Evolutionary conservation across 2,113 vertebrate genomes (phyloP).

Genomic region (Recurvirostra avosetta): DNA sequence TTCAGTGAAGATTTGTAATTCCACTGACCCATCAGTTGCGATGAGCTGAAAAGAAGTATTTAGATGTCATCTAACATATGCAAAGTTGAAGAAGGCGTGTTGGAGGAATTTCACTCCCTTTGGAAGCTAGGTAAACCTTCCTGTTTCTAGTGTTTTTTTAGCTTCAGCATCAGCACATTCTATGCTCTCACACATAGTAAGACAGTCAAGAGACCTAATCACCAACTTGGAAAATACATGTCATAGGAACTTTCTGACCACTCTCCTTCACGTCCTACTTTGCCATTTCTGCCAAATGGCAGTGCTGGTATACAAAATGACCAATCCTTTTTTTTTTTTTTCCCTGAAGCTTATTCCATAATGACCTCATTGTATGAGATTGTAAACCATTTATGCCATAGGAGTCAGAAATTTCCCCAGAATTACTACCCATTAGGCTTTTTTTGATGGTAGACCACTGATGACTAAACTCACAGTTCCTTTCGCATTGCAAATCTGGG

Average conservation of each 20-base stretch:
- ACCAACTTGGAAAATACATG: not conserved
- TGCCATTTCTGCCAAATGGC: not conserved
- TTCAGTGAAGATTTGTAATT: not conserved
- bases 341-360: not conserved
- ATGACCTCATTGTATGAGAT: not conserved
- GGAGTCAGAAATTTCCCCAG: not conserved
- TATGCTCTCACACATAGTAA: not conserved
- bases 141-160: not conserved
- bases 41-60: not conserved
- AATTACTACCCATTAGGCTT: not conserved
- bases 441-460: not conserved
- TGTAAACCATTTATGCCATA: not conserved
- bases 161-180: not conserved
- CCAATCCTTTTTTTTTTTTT: not conserved
- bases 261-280: not conserved
- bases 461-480: not conserved
- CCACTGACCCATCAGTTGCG: not conserved
- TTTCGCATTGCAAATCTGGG: accelerated
- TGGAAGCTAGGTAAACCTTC: not conserved
- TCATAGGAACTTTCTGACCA: not conserved
- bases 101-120: not conserved
- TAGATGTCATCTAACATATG: not conserved
- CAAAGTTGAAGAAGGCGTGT: not conserved
- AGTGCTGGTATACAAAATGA: not conserved
- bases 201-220: not conserved